phyloP scores from a whole-genome alignment of 2,888 invertebrate genomes.

The Stenchaetothrips biformis region DNA sequence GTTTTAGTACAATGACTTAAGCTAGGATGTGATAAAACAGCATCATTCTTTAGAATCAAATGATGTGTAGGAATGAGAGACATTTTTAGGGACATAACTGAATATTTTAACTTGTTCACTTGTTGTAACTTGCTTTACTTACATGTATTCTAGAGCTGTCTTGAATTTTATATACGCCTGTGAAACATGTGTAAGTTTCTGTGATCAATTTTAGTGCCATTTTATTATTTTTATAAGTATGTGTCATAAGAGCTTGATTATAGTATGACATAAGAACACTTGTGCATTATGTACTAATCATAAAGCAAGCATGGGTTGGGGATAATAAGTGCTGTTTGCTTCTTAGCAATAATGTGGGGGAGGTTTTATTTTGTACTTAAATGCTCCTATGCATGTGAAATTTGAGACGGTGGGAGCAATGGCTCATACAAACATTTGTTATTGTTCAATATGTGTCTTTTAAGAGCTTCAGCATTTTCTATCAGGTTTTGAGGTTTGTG shows the following conservation, averaged over 20 bases:
- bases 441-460: background rate
- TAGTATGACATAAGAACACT: background rate
- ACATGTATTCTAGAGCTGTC: background rate
- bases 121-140: background rate
- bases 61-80: too few relatives aligned
- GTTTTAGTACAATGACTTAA: too few relatives aligned
- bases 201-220: conserved; percentile 14
- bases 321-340: background rate
- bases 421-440: background rate
- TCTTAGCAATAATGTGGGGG: background rate
- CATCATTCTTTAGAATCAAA: too few relatives aligned
- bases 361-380: background rate
- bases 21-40: too few relatives aligned
- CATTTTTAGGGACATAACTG: too few relatives aligned
- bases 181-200: conserved; percentile 21
- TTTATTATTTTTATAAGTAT: conserved; percentile 21
- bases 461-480: background rate
- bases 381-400: background rate
- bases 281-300: background rate
- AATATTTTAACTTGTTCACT: too few relatives aligned
- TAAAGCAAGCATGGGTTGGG: background rate
- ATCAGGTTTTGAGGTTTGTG: background rate
- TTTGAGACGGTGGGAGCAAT: background rate
- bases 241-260: background rate
- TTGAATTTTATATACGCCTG: background rate